Base-by-base conservation (phyloP, 2,888 invertebrate species). In the Lacanobia oleracea region DNA sequence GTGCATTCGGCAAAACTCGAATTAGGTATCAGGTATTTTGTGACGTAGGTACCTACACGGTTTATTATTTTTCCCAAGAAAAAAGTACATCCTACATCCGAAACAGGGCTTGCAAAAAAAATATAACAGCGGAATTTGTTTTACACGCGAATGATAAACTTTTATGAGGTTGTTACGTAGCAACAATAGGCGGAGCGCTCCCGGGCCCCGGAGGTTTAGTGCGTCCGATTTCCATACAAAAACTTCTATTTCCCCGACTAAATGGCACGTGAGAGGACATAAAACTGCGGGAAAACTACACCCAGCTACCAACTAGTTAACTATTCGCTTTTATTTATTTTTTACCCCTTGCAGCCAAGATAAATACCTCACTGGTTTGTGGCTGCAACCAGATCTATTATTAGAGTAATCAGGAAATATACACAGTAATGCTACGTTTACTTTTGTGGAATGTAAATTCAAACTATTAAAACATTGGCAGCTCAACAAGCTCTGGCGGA, bases 191-290 rank as follows among this genome's bases (percentile, higher is more conserved):
- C 93, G 84, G 90, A 88, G 89, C 91, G 88, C 91, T 90, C 90
- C 90, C 91, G 89, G 88, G 87, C 82, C 90, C 91, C 91, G 91
- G 91, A 88, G 91, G 91, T 91, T 94, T 94, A 94, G 93, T 94
- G 93, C 95, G 93, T 94, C 94, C 94, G 94, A 96, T 95, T 95
- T 95, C 92, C 95, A 95, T 96, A 93, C 94, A 95, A 95, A 95
- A 95, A 95, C 95, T 95, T 93, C 95, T 94, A 96, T 95, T 96
- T 96, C 96, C 96, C 94, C 93, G 88, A 86, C 93, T 95, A 96
- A 95, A 96, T 96, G 96, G 93, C 94, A 95, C 95, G 95, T 93
- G 94, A 94, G 94, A 93, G 94, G 86, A 92, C 93, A 95, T 96
- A 95, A 95, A 96, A 94, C 92, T 93, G 90, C 93, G 93, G 92